phyloP scores from a whole-genome alignment of 1,140 invertebrate genomes.

The Caenorhabditis tropicalis region DNA sequence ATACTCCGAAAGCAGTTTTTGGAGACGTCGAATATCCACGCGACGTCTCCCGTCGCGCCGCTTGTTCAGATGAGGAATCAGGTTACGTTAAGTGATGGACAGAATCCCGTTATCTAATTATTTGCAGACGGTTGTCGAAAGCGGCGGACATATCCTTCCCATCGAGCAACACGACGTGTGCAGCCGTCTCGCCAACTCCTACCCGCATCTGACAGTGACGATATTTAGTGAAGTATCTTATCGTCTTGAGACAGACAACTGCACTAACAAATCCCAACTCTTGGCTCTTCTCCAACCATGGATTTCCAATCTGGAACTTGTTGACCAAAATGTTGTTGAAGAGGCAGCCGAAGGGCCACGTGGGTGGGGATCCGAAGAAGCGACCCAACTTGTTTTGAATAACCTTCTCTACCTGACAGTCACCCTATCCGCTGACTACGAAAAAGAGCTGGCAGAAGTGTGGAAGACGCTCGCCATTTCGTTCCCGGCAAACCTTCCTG shows the following conservation, averaged over 20 bases:
- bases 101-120: too few species aligned
- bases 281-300: constrained; percentile 92
- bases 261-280: constrained; percentile 85
- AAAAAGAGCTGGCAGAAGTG: constrained; percentile 90
- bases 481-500: constrained; percentile 95
- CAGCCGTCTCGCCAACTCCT: constrained; percentile 80
- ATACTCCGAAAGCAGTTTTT: constrained; percentile 93
- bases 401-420: constrained; percentile 97
- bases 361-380: constrained; percentile 96
- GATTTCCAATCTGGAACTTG: constrained; percentile 97
- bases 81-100: neutral
- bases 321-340: constrained; percentile 88
- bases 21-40: constrained; percentile 73
- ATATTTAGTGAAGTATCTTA: constrained; percentile 98
- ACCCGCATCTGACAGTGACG: constrained; percentile 96
- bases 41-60: neutral
- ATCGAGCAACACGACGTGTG: constrained; percentile 50
- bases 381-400: constrained; percentile 99
- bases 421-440: constrained; percentile 93
- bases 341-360: constrained; percentile 73
- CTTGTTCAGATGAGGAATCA: constrained; percentile 1
- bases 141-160: constrained; percentile 10
- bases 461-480: constrained; percentile 93
- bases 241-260: constrained; percentile 90
- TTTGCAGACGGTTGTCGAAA: constrained; percentile 20